A percentile compares a stretch with the other conserved stretches of the same genome.
Conservation (phyloP, 92 coral and sea anemone species). For the Plumapathes pennacea region DNA sequence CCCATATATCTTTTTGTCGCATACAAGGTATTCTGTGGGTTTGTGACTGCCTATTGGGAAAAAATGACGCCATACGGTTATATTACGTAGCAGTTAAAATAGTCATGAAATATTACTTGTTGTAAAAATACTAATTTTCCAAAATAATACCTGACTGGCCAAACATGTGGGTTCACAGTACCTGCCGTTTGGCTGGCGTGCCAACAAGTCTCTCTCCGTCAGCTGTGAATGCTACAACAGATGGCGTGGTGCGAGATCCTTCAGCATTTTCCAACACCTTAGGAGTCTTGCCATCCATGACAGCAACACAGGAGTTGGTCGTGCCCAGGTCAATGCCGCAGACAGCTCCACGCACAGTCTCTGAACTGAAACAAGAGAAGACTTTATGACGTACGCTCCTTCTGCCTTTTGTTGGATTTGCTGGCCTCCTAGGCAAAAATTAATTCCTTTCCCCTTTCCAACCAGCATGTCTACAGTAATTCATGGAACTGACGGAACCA, state of each 20-base stretch:
- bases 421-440: too few relatives aligned
- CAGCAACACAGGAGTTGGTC: constrained; percentile 97
- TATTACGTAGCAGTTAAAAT: not conserved
- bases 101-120: too few relatives aligned
- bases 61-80: not conserved
- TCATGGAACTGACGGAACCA: too few relatives aligned
- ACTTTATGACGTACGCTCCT: not conserved
- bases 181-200: constrained; percentile 98
- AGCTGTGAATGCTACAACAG: constrained; percentile 86
- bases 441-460: too few relatives aligned
- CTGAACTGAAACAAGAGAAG: constrained; percentile 51
- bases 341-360: constrained; percentile 83
- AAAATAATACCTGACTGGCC: not conserved
- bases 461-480: too few relatives aligned
- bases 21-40: constrained; percentile 89
- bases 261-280: constrained; percentile 95
- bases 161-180: not conserved
- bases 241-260: constrained; percentile 91
- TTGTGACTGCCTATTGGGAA: constrained; percentile 76
- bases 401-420: not conserved
- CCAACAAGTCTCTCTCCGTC: constrained; percentile 93
- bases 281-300: constrained; percentile 95
- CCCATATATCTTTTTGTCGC: constrained; percentile 98
- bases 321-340: constrained; percentile 99
- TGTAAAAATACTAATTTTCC: not conserved